Base-by-base conservation (phyloP, 92 coral and sea anemone species). In the Umimayanthus chanpuru region DNA sequence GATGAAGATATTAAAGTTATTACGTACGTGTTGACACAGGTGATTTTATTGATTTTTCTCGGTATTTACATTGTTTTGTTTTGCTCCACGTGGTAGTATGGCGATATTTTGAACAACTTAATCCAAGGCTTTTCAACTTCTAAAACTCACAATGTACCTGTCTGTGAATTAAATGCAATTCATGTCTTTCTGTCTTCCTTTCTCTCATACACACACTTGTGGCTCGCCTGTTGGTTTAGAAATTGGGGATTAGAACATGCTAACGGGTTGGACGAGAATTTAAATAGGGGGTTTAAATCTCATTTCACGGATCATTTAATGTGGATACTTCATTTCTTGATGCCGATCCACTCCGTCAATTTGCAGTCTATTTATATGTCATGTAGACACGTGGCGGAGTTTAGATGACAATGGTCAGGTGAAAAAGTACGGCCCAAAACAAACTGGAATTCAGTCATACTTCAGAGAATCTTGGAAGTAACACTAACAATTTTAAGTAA, bases 11-110 rank as follows among this genome's bases (percentile, higher is more conserved):
- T 83, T 83, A 71, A 83, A 70, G n/a, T 47, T 44, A 47, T 83
- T 72, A 70, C 64, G 20, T 70, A 47, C 6, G 44, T 83, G 77
- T 83, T 83, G 64, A 71, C 77, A 83, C 87, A 83, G 87, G 87
- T 83, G 87, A 83, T 28, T 68, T 70, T 68, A 83, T 83, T 71
- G 87, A 70, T 47, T 38, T 83, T 39, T 41, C 39, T 49, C 79
- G 39, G 79, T 83, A 44, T 83, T 70, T 83, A 71, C 44, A 44
- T 10, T 73, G 87, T 83, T 83, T 83, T 83, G 87, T 83, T 83
- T 83, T 44, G 25, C 50, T 50, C 41, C 87, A 83, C 87, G 87
- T 83, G 87, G 74, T 68, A 64, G 55, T 25, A 23, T 5, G 18
- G n/a, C 38, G 49, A 9, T 49, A 16, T 66, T 70, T 70, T 32